Evolutionary conservation across 2,888 invertebrate genomes (phyloP).

Genomic region (Amphipyra tragopoginis): DNA sequence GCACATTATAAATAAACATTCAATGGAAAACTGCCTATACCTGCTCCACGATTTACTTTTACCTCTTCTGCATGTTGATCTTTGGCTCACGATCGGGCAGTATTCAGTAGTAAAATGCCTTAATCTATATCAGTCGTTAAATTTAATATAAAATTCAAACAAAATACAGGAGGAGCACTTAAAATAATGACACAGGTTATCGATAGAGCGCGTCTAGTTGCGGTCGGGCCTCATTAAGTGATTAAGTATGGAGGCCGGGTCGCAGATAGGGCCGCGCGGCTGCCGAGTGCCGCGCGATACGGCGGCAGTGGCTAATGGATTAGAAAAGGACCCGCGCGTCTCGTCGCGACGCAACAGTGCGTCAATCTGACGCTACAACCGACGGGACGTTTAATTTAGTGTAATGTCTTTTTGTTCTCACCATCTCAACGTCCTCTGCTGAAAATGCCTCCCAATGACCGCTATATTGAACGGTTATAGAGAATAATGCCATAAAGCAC

Average conservation of each 20-base stretch:
- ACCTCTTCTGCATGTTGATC: no score
- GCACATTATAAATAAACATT: no score
- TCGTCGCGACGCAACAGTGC: slow-evolving; percentile 4
- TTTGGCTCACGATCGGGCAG: no score
- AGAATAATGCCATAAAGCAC: no score
- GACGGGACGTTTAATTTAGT: not conserved
- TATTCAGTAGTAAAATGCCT: no score
- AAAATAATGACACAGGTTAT: slow-evolving; percentile 43
- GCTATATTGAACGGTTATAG: no score
- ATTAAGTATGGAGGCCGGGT: slow-evolving; percentile 56
- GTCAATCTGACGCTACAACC: slow-evolving; percentile 1
- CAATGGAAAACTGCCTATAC: no score
- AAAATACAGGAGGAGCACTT: slow-evolving; percentile 38
- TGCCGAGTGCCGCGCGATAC: not conserved
- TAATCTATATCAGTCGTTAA: no score
- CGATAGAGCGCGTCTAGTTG: slow-evolving; percentile 29
- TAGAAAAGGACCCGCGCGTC: slow-evolving; percentile 35
- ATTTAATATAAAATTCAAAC: not conserved
- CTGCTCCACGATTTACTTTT: no score
- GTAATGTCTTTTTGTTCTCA: not conserved
- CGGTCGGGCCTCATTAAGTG: slow-evolving; percentile 52
- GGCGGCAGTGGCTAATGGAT: slow-evolving; percentile 53
- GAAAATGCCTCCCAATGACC: no score
- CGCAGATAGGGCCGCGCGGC: slow-evolving; percentile 23
- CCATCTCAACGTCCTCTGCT: not conserved